phyloP scores from a whole-genome alignment of 2,888 invertebrate genomes.

The Cephus rjabovi region DNA sequence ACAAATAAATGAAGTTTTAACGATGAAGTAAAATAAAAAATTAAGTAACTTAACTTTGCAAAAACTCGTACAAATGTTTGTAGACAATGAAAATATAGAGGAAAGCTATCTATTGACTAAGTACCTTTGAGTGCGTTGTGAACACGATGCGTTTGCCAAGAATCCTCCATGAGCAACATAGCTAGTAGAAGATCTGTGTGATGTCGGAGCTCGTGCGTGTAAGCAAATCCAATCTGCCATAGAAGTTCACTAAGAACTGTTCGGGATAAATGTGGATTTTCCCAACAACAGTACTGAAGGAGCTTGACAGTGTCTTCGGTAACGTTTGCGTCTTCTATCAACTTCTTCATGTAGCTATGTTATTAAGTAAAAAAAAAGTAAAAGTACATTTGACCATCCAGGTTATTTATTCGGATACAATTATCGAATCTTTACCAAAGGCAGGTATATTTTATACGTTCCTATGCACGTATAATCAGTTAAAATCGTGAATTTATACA shows the following conservation, averaged over 20 bases:
- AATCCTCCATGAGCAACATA: slow-evolving; percentile 91
- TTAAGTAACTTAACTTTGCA: neutral
- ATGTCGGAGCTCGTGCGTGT: slow-evolving; percentile 93
- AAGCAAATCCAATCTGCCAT: slow-evolving; percentile 90
- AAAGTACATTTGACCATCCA: neutral
- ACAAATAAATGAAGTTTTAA: neutral
- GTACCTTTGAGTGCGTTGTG: slow-evolving; percentile 91
- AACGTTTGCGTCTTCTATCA: slow-evolving; percentile 93
- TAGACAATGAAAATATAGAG: neutral
- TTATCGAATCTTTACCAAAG: neutral
- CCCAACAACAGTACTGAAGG: slow-evolving; percentile 96
- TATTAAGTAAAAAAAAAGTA: slow-evolving; percentile 22
- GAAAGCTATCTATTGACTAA: slow-evolving; percentile 5
- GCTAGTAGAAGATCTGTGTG: slow-evolving; percentile 91
- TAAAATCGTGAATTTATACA: neutral
- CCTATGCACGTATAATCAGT: neutral
- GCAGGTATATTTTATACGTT: neutral
- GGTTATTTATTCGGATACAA: neutral
- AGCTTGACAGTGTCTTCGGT: slow-evolving; percentile 92
- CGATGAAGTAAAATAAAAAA: neutral
- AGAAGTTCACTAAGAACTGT: slow-evolving; percentile 89
- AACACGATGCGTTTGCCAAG: slow-evolving; percentile 95
- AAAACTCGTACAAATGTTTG: neutral
- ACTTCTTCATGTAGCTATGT: slow-evolving; percentile 88
- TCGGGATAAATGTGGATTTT: slow-evolving; percentile 93